Evolutionary conservation across 2,797 vertebrate species (phyloP), one percentile per base, ranked within the genome.

Genomic region (Acipenser transmontanus): DNA sequence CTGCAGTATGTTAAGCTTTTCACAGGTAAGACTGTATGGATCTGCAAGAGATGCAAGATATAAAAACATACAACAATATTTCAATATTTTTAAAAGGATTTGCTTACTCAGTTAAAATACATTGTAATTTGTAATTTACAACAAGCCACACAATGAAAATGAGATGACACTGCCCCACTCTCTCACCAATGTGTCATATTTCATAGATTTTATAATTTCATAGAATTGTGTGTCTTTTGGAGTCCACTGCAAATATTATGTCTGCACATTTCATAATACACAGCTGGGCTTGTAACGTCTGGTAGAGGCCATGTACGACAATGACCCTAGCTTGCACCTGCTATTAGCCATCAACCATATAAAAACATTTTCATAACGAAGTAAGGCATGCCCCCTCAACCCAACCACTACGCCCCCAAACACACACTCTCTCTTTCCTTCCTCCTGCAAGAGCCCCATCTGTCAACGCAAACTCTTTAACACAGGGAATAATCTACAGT

Each of bases 311-410:
- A 73, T 68, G 8, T 56, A 61, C 57, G 11, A 76, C 74, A 65
- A 66, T 78, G 80, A 86, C 81, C 82, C 78, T 65, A 64, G 73
- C 83, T 72, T 74, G 78, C 83, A 86, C 80, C 83, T 85, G 82
- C 84, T 81, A 81, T 84, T 77, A 84, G 76, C 85, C 80, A 80
- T 87, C 78, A 82, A 76, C 74, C 70, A 76, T 78, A 85, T 82
- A 74, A 87, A 87, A 90, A 89, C 79, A 86, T 88, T 92, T 92
- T 89, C 84, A 89, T 83, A 85, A 79, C 50, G 76, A 80, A 77
- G 68, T 63, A 2, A 69, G 72, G 65, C 73, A 60, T 71, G 76
- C 79, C 78, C 73, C 68, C 71, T 76, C 74, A 75, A 68, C 72
- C 70, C 65, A 69, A 64, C 66, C 71, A 59, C 74, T 13, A 59